A percentile compares a stretch with the other conserved stretches of the same genome.
phyloP scores from a whole-genome alignment of 2,888 invertebrate genomes.

The Xanthorhoe designata region DNA sequence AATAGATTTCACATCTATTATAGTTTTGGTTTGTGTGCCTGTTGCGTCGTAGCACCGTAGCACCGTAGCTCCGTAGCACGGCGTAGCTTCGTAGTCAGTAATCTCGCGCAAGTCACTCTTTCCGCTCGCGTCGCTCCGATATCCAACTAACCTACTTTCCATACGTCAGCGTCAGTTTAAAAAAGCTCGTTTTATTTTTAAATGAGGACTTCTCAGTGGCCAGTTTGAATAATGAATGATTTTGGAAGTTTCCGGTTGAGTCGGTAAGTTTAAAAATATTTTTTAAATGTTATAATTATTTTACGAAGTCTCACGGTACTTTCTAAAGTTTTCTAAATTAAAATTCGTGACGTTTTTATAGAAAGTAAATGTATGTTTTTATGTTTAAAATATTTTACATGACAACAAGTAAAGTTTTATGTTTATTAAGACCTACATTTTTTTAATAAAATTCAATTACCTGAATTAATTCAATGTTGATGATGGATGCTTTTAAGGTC shows the following conservation, averaged over 20 bases:
- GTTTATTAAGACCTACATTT: too few relatives aligned
- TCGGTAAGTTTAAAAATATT: slow-evolving; percentile 50
- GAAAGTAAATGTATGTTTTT: too few relatives aligned
- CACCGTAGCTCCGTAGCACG: slow-evolving; percentile 52
- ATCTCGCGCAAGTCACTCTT: slow-evolving; percentile 69
- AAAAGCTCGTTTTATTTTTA: slow-evolving; percentile 47
- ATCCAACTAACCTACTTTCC: slow-evolving; percentile 61
- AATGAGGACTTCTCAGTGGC: slow-evolving; percentile 54
- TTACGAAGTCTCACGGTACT: neutral
- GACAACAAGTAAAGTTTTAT: too few relatives aligned
- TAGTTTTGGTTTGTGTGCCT: slow-evolving; percentile 64
- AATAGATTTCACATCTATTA: slow-evolving; percentile 12
- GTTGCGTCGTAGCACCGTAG: slow-evolving; percentile 70
- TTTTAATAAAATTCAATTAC: too few relatives aligned
- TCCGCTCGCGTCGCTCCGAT: slow-evolving; percentile 69
- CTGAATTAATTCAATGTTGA: too few relatives aligned
- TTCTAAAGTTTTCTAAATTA: neutral
- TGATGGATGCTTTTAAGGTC: too few relatives aligned
- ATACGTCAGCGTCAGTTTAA: slow-evolving; percentile 45
- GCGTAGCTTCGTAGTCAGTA: slow-evolving; percentile 70
- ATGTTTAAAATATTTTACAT: too few relatives aligned
- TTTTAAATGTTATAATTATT: neutral
- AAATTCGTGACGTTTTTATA: neutral
- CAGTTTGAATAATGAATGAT: slow-evolving; percentile 55
- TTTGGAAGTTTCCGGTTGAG: slow-evolving; percentile 47